Conservation (phyloP, 1,140 invertebrate species). For the Fopius arisanus region DNA sequence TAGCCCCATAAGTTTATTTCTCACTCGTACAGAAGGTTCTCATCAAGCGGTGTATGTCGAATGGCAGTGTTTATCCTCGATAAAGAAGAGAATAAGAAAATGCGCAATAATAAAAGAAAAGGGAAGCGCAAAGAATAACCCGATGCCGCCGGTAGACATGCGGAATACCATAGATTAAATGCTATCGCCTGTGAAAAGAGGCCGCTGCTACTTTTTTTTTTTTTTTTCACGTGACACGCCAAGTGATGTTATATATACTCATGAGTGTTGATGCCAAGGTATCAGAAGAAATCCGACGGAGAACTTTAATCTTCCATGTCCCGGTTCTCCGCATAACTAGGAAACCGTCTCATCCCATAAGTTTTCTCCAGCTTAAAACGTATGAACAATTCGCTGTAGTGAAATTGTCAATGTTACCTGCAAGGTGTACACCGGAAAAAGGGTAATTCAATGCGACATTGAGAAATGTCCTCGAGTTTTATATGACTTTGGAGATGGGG, state of each 20-base stretch:
- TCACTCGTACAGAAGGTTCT: constrained; percentile 14
- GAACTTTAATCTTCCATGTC: not conserved
- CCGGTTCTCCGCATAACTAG: not conserved
- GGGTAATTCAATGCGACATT: constrained; percentile 6
- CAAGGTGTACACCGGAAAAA: not conserved
- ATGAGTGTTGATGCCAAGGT: not conserved
- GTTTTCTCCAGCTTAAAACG: not conserved
- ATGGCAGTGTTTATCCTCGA: constrained; percentile 10
- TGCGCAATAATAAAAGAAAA: not conserved
- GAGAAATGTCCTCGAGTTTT: not conserved
- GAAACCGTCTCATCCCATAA: not conserved
- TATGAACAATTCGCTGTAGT: not conserved
- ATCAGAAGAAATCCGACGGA: not conserved
- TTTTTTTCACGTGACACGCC: constrained; percentile 3
- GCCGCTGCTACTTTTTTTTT: constrained; percentile 7
- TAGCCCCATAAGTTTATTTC: constrained; percentile 21
- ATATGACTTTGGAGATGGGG: not conserved
- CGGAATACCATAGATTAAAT: constrained; percentile 23
- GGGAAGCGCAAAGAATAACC: not conserved
- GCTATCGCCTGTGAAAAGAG: constrained; percentile 21
- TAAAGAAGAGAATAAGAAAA: not conserved
- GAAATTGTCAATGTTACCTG: not conserved
- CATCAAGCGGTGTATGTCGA: not conserved
- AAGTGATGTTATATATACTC: not conserved
- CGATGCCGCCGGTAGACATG: constrained; percentile 5